These are phyloP conservation scores for Nothoprocta pentlandii DNA, from an alignment of 2,113 vertebrate genomes.

Conservation along the genomic window DNA sequence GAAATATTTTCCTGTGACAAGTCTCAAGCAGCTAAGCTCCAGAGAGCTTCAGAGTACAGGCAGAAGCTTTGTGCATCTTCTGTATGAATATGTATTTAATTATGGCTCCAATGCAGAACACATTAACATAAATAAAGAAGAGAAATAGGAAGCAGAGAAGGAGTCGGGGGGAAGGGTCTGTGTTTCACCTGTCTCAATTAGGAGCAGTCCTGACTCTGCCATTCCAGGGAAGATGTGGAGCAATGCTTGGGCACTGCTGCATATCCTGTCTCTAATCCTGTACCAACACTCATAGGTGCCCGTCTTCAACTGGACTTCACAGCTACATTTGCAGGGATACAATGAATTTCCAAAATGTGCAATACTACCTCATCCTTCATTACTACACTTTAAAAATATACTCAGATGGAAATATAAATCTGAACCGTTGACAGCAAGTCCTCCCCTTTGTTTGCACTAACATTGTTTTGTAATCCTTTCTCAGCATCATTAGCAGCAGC, in stretches of 20 bases:
- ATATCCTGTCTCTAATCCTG: neutral
- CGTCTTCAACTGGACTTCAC: neutral
- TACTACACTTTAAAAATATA: neutral
- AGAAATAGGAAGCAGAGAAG: slow-evolving; percentile 45
- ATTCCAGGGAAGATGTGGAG: neutral
- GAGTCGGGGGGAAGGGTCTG: neutral
- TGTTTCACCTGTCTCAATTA: slow-evolving; percentile 1
- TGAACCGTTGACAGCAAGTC: neutral
- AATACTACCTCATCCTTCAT: neutral
- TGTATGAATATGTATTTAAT: slow-evolving; percentile 62
- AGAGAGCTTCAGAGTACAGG: slow-evolving; percentile 26
- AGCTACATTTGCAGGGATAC: neutral
- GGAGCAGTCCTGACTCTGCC: neutral
- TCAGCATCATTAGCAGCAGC: neutral
- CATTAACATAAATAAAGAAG: slow-evolving; percentile 73
- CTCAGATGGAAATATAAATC: slow-evolving; percentile 32
- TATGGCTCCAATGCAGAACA: slow-evolving; percentile 34
- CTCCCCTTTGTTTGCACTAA: neutral
- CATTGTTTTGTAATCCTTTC: neutral
- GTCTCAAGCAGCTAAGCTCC: slow-evolving; percentile 53
- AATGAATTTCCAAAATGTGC: neutral
- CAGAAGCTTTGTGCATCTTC: slow-evolving; percentile 46
- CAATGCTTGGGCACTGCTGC: neutral
- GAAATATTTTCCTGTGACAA: slow-evolving; percentile 70
- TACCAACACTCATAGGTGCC: neutral